phyloP scores from a whole-genome alignment of 2,113 vertebrate species.

The Solenodon paradoxus region DNA sequence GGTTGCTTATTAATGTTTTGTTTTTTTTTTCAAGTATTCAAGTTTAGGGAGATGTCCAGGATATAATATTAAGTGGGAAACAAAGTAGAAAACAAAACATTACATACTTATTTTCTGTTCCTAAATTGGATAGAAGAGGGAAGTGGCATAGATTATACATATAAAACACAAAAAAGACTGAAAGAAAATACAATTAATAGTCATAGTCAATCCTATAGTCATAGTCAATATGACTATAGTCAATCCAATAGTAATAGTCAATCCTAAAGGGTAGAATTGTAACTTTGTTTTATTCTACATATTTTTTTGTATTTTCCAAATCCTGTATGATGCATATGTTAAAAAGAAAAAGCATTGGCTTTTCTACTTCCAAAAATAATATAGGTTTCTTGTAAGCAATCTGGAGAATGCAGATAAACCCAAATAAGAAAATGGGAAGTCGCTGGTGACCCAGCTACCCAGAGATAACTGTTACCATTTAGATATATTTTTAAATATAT shows the following conservation, averaged over 20 bases:
- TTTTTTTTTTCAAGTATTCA: no score
- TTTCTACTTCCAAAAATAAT: conserved; percentile 55
- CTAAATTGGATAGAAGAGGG: background rate
- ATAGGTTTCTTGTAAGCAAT: conserved; percentile 26
- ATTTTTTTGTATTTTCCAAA: conserved; percentile 33
- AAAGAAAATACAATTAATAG: background rate
- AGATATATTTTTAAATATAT: background rate
- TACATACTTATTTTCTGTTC: background rate
- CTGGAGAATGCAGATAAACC: conserved; percentile 52
- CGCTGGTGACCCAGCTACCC: background rate
- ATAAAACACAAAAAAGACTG: background rate
- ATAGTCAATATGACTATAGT: no score
- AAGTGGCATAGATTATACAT: background rate
- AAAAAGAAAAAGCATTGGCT: conserved; percentile 60
- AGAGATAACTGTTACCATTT: background rate
- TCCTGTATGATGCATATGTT: background rate
- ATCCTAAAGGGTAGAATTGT: background rate
- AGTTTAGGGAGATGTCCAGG: background rate
- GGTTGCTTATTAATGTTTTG: no score
- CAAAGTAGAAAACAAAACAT: background rate
- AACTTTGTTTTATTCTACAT: background rate
- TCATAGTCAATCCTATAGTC: background rate
- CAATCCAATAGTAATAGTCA: background rate
- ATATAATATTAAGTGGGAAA: background rate
- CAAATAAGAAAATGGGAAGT: conserved; percentile 42